phyloP scores from a whole-genome alignment of 2,797 vertebrate genomes.

The Protonibea diacanthus region DNA sequence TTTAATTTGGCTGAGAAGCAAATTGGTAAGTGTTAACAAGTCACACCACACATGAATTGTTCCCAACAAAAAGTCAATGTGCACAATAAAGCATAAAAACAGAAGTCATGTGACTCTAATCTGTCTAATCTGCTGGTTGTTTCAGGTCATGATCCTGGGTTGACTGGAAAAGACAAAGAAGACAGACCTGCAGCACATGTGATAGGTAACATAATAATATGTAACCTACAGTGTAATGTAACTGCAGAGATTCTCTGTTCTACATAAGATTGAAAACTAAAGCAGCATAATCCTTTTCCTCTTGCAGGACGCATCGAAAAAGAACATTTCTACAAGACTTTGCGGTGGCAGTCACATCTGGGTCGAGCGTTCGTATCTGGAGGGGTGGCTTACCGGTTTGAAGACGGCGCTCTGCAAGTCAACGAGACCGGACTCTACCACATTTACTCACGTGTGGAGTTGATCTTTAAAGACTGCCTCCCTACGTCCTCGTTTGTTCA shows the following conservation, averaged over 20 bases:
- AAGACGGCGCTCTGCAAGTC: conserved; percentile 85
- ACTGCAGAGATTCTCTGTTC: background rate
- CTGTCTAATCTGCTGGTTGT: conserved; percentile 19
- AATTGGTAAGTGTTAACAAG: conserved; percentile 84
- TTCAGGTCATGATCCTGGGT: conserved; percentile 73
- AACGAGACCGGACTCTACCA: conserved; percentile 92
- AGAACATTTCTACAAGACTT: conserved; percentile 42
- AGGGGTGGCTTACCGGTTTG: conserved; percentile 82
- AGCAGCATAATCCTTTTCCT: background rate
- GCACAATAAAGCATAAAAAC: background rate
- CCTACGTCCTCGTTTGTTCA: conserved; percentile 76
- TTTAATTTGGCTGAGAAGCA: conserved; percentile 81
- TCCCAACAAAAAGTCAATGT: background rate
- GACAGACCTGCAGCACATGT: conserved; percentile 88
- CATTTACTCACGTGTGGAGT: conserved; percentile 92
- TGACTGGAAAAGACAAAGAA: conserved; percentile 54
- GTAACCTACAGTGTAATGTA: background rate
- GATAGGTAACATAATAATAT: conserved; percentile 82
- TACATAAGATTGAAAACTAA: background rate
- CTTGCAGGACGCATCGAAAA: conserved; percentile 68
- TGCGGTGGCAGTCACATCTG: conserved; percentile 87
- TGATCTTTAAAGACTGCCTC: conserved; percentile 83
- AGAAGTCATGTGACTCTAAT: conserved; percentile 10
- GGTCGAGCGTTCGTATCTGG: conserved; percentile 86
- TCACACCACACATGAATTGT: background rate